A percentile compares a stretch with the other conserved stretches of the same genome.
Conservation (phyloP, 2,888 invertebrate genomes). For the Leptopilina drosophilae region DNA sequence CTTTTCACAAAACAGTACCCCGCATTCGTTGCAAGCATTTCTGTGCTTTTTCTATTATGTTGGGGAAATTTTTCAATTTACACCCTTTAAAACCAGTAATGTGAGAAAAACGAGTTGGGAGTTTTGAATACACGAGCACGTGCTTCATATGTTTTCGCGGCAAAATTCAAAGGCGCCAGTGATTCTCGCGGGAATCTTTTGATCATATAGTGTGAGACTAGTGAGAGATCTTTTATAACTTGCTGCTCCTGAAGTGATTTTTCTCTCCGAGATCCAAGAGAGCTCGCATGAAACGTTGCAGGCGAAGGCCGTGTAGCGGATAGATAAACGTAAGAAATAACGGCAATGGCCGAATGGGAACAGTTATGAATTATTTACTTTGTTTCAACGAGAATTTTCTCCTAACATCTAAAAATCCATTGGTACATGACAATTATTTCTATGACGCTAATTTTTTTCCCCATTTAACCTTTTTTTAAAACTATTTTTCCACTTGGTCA, state of each 20-base stretch:
- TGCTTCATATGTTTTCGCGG: slow-evolving; percentile 32
- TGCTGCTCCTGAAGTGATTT: not conserved
- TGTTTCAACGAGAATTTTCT: not conserved
- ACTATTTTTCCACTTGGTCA: too few species aligned
- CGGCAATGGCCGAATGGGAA: slow-evolving; percentile 36
- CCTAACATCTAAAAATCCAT: not conserved
- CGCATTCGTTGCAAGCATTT: slow-evolving; percentile 17
- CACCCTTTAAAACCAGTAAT: slow-evolving; percentile 1
- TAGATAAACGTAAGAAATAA: slow-evolving; percentile 33
- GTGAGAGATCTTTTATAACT: not conserved
- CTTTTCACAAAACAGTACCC: slow-evolving; percentile 34
- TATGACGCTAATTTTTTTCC: not conserved
- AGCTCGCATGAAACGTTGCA: slow-evolving; percentile 17
- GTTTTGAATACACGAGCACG: slow-evolving; percentile 28
- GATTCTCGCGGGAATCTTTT: slow-evolving; percentile 32
- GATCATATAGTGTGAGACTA: not conserved
- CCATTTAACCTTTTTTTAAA: too few species aligned
- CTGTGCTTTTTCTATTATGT: not conserved
- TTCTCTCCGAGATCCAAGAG: slow-evolving; percentile 16
- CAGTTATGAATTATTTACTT: slow-evolving; percentile 34
- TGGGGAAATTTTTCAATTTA: not conserved
- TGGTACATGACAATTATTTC: not conserved
- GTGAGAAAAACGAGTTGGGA: too few species aligned
- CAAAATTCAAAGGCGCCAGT: slow-evolving; percentile 35
- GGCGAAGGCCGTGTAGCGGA: slow-evolving; percentile 30